These are phyloP conservation scores for Tenebrio molitor DNA, from an alignment of 1,140 invertebrate species.

Conservation along the genomic window DNA sequence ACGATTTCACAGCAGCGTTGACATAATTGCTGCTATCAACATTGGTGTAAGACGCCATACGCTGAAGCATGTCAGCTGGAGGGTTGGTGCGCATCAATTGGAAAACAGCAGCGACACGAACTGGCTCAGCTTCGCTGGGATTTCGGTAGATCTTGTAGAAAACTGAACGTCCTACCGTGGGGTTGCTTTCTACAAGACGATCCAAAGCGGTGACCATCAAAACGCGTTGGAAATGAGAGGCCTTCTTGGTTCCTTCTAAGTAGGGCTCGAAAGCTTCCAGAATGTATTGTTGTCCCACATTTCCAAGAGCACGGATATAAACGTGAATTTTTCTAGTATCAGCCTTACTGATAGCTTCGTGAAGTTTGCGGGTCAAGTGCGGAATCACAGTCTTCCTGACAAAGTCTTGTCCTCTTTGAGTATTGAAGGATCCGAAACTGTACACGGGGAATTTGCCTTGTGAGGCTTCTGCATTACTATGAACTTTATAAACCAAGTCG, in stretches of 20 bases:
- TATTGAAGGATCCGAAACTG: conserved; percentile 70
- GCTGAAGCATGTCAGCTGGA: conserved; percentile 73
- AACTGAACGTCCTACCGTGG: conserved; percentile 69
- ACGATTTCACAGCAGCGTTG: conserved; percentile 73
- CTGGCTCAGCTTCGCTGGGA: conserved; percentile 72
- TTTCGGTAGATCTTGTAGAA: conserved; percentile 78
- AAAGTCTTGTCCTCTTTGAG: conserved; percentile 67
- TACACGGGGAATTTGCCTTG: conserved; percentile 75
- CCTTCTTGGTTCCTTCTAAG: conserved; percentile 72
- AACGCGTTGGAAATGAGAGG: conserved; percentile 73
- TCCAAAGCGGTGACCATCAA: conserved; percentile 73
- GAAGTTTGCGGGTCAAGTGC: conserved; percentile 69
- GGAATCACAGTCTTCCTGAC: conserved; percentile 73
- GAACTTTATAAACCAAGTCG: conserved; percentile 71
- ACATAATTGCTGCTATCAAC: conserved; percentile 74
- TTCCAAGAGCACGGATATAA: conserved; percentile 75
- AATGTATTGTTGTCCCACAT: conserved; percentile 72
- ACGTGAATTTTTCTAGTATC: conserved; percentile 72
- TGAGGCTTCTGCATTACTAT: conserved; percentile 70
- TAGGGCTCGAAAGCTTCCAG: conserved; percentile 75
- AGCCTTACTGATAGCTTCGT: conserved; percentile 67
- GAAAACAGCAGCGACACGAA: conserved; percentile 75
- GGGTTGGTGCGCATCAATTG: conserved; percentile 73
- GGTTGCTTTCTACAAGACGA: conserved; percentile 68
- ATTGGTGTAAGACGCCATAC: conserved; percentile 78